Base-by-base conservation (phyloP, 2,797 vertebrate species). In the Balearica regulorum region DNA sequence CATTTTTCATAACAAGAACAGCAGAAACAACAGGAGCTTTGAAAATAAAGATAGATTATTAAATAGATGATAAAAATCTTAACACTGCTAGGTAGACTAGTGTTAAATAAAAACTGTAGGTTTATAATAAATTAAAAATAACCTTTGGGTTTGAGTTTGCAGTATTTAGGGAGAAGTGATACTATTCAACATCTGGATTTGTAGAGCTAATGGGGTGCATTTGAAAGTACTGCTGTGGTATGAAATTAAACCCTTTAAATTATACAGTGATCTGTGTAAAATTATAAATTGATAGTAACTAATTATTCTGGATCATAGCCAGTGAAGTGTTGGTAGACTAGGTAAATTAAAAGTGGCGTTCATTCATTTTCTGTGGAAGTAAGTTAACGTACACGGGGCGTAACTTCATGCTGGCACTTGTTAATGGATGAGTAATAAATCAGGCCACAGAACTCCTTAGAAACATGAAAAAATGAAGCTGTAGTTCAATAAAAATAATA, bases 81-180 rank as follows among this genome's bases (percentile, higher is more conserved):
- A 96, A 95, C 75, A 33, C 61, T 90, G 60, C 83, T 94, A 82
- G 58, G 73, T 84, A 82, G 68, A 83, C 10, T 71, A 57, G 44
- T 90, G 83, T 95, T 93, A 95, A 94, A 94, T 92, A 95, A 90
- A 94, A 91, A 84, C 78, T 93, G 78, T 95, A 96, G 70, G 76
- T 91, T 97, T 97, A 91, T 71, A 97, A 97, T 97, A 97, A 97
- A 96, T 97, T 93, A 97, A 93, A 94, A 94, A 95, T 68, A 91
- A 89, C 62, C 64, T 93, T 92, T 95, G 53, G 29, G 71, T 83
- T 92, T 89, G 48, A 84, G 60, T 82, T 37, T 25, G 69, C 62
- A 92, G 39, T 97, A 71, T 92, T 89, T 60, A 48, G 57, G 66
- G 68, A 82, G 62, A 73, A 72, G 26, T 33, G 13, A 55, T 58